Evolutionary conservation across 2,113 vertebrate species (phyloP).

Genomic region (Brachirus orientalis): DNA sequence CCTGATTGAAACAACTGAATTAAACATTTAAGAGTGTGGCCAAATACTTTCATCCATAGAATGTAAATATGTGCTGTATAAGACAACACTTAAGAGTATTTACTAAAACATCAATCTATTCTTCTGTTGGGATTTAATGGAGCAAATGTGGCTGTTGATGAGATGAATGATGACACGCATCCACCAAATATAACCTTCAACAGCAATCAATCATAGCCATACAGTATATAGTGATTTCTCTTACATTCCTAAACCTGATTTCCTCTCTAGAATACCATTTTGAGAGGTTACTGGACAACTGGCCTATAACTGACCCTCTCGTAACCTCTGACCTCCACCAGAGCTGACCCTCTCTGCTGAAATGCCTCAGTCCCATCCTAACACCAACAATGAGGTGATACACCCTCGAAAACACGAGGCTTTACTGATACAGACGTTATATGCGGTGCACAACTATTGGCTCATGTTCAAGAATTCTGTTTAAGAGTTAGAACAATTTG

Average conservation of each 20-base stretch:
- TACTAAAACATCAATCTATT: no score
- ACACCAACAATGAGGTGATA: slow-evolving; percentile 25
- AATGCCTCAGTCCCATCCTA: slow-evolving; percentile 34
- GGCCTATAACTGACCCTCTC: slow-evolving; percentile 4
- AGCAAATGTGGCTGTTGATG: no score
- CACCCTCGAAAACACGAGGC: slow-evolving; percentile 23
- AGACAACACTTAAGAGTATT: no score
- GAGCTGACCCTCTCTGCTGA: slow-evolving; percentile 24
- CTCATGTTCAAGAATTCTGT: slow-evolving; percentile 16
- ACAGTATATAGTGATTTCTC: slow-evolving; percentile 1
- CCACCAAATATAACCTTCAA: neutral
- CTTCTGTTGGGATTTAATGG: no score
- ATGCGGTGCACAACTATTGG: neutral
- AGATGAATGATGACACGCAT: neutral
- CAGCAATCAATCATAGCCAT: neutral
- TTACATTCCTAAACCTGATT: neutral
- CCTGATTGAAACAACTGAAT: no score
- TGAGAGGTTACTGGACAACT: slow-evolving; percentile 17
- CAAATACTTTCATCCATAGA: no score
- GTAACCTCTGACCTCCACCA: slow-evolving; percentile 49
- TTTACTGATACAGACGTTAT: slow-evolving; percentile 7
- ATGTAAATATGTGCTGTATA: no score
- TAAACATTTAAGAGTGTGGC: no score
- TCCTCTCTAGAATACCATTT: slow-evolving; percentile 2
- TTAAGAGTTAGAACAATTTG: slow-evolving; percentile 40